A percentile compares a stretch with the other conserved stretches of the same genome.
These are phyloP conservation scores for Meiosimyza decipiens DNA, from an alignment of 2,888 invertebrate genomes.

Conservation along the genomic window DNA sequence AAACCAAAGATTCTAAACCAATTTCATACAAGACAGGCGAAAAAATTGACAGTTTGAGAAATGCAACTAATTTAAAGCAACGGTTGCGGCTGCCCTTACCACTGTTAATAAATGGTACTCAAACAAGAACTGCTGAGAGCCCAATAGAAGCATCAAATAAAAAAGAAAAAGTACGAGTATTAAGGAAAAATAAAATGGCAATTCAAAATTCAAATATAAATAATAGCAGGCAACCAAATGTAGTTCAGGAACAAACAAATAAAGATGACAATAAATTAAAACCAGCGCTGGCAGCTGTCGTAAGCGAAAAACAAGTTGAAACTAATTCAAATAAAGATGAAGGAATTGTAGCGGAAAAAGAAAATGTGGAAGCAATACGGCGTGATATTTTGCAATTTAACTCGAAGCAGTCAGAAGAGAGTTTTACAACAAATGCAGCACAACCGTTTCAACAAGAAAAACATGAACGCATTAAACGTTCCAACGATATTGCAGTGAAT, in stretches of 20 bases:
- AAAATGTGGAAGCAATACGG: slow-evolving; percentile 59
- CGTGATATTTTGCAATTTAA: slow-evolving; percentile 60
- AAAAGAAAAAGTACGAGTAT: slow-evolving; percentile 17
- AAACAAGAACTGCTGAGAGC: slow-evolving; percentile 40
- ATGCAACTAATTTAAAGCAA: slow-evolving; percentile 47
- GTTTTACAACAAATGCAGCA: neutral
- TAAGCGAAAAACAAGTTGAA: slow-evolving; percentile 11
- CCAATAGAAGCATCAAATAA: slow-evolving; percentile 1
- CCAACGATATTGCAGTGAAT: slow-evolving; percentile 27
- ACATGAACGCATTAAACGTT: slow-evolving; percentile 51
- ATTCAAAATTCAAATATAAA: neutral
- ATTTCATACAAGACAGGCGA: slow-evolving; percentile 62
- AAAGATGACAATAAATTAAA: neutral
- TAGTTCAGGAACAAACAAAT: neutral
- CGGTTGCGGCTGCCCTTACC: slow-evolving; percentile 60
- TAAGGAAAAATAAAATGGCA: slow-evolving; percentile 39
- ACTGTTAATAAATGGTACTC: slow-evolving; percentile 56
- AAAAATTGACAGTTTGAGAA: slow-evolving; percentile 41
- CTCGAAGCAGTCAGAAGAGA: slow-evolving; percentile 36
- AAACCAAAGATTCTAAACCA: slow-evolving; percentile 55
- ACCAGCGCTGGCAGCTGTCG: neutral
- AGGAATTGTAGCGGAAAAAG: slow-evolving; percentile 40
- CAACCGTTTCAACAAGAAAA: neutral
- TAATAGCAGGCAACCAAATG: neutral
- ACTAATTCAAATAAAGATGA: neutral